A percentile compares a stretch with the other conserved stretches of the same genome.
These are phyloP conservation scores for Orussus abietinus DNA, from an alignment of 1,140 invertebrate species.

Conservation along the genomic window DNA sequence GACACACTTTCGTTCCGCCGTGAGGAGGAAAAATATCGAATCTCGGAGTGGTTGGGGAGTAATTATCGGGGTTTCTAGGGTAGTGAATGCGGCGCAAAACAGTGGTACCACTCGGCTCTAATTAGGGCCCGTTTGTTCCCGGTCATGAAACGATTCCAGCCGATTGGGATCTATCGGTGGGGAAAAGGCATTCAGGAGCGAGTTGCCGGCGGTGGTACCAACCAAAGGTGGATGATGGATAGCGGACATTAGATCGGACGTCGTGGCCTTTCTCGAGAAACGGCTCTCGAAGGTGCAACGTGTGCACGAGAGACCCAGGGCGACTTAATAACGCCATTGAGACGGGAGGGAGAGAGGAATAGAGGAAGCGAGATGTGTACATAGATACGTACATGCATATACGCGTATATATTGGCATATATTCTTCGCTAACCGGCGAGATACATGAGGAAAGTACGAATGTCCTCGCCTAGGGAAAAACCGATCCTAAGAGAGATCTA, in stretches of 20 bases:
- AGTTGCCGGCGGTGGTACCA: constrained; percentile 33
- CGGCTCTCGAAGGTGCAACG: constrained; percentile 18
- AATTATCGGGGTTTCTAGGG: too few species aligned
- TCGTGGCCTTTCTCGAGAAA: constrained; percentile 43
- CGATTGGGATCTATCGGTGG: constrained; percentile 28
- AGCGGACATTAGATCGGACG: constrained; percentile 44
- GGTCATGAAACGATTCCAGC: constrained; percentile 19
- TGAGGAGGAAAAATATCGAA: too few species aligned
- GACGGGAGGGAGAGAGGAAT: constrained; percentile 13
- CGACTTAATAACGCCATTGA: constrained; percentile 48
- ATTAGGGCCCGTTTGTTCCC: constrained; percentile 42
- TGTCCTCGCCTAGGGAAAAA: too few species aligned
- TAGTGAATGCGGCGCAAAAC: too few species aligned
- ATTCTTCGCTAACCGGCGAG: too few species aligned
- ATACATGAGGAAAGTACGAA: too few species aligned
- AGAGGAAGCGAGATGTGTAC: not conserved
- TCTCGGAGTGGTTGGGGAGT: too few species aligned
- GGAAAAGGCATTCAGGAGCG: constrained; percentile 35
- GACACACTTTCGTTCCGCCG: too few species aligned
- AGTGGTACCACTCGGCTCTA: too few species aligned
- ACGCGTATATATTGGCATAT: too few species aligned
- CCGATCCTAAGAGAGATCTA: too few species aligned
- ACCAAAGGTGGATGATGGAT: constrained; percentile 45
- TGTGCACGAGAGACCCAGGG: constrained; percentile 23
- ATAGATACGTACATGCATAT: not conserved